phyloP scores from a whole-genome alignment of 1,140 invertebrate species.

The Mercenaria mercenaria region DNA sequence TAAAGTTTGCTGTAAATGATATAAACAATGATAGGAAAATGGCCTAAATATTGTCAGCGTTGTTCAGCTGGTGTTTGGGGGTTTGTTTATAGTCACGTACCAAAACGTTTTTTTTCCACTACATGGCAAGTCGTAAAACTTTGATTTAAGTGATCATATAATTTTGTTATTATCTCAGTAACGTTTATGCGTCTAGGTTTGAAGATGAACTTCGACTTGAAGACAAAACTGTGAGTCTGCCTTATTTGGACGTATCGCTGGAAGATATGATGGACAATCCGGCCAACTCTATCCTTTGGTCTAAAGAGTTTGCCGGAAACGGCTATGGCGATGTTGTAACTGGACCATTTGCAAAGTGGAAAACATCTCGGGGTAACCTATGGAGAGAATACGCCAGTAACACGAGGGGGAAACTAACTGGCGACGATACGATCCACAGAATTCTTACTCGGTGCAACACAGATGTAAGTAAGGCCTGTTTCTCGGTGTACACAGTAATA shows the following conservation, averaged over 20 bases:
- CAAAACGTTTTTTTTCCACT: too few species aligned
- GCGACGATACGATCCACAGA: background rate
- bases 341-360: slow-evolving; percentile 80
- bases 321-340: slow-evolving; percentile 83
- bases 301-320: slow-evolving; percentile 81
- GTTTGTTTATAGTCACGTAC: too few species aligned
- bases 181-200: slow-evolving; percentile 59
- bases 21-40: too few species aligned
- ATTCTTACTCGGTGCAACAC: background rate
- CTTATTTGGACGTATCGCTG: slow-evolving; percentile 84
- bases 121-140: too few species aligned
- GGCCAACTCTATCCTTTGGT: slow-evolving; percentile 83
- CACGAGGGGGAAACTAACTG: background rate
- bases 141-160: too few species aligned
- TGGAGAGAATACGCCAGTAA: slow-evolving; percentile 24
- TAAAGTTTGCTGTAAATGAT: too few species aligned
- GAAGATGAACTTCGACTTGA: slow-evolving; percentile 72
- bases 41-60: too few species aligned
- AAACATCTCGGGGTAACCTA: slow-evolving; percentile 13
- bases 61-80: too few species aligned
- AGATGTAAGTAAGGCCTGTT: too few species aligned
- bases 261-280: slow-evolving; percentile 80
- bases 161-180: too few species aligned
- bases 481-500: too few species aligned
- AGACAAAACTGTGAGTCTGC: slow-evolving; percentile 75